phyloP scores from a whole-genome alignment of 2,113 vertebrate genomes.

The Mesitornis unicolor region DNA sequence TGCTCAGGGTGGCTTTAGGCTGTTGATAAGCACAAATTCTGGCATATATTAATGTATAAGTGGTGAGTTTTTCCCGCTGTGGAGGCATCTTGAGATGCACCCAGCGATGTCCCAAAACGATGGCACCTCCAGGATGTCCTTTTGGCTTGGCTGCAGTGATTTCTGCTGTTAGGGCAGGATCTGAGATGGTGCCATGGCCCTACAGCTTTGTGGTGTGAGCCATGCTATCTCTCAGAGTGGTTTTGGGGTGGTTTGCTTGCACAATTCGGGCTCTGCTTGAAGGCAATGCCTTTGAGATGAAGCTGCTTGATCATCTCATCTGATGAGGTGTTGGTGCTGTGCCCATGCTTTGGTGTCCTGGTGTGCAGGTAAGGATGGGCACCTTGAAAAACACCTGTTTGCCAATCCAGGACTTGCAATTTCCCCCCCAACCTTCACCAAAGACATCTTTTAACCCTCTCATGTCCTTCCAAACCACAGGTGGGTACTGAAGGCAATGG shows the following conservation, averaged over 20 bases:
- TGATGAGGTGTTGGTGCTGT: neutral
- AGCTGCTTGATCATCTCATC: neutral
- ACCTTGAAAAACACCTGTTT: neutral
- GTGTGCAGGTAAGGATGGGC: neutral
- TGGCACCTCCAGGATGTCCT: neutral
- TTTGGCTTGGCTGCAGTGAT: accelerated
- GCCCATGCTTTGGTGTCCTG: neutral
- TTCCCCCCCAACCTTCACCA: neutral
- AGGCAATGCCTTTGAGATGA: neutral
- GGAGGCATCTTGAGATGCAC: neutral
- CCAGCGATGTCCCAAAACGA: neutral
- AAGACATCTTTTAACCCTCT: neutral
- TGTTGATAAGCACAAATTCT: neutral
- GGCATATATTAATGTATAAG: neutral
- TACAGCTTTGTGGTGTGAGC: accelerated
- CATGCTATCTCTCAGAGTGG: accelerated
- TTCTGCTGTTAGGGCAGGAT: neutral
- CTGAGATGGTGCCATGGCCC: accelerated
- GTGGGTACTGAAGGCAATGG: neutral
- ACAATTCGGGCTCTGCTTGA: accelerated
- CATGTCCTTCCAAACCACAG: neutral
- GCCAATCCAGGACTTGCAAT: neutral
- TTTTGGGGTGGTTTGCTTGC: neutral
- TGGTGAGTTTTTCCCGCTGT: neutral
- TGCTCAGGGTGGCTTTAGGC: accelerated